phyloP scores from a whole-genome alignment of 1,140 invertebrate genomes.

The Pinna nobilis region DNA sequence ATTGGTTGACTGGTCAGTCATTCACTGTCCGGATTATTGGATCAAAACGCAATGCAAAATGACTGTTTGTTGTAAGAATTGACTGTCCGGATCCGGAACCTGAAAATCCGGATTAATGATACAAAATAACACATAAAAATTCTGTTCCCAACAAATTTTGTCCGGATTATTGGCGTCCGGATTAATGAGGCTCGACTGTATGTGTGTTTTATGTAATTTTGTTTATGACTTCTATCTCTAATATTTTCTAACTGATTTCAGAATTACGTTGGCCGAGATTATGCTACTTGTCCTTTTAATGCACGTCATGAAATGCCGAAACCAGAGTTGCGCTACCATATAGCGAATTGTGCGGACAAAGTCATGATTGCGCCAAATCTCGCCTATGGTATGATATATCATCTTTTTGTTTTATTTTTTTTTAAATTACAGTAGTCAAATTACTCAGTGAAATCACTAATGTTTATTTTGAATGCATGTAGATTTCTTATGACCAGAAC shows the following conservation, averaged over 20 bases:
- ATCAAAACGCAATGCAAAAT: too few species aligned
- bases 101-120: too few species aligned
- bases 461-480: too few species aligned
- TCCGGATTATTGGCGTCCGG: too few species aligned
- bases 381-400: conserved; percentile 40
- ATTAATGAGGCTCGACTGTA: background rate
- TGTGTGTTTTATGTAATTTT: background rate
- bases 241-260: conserved; percentile 25
- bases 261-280: conserved; percentile 53
- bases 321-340: conserved; percentile 60
- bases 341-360: conserved; percentile 57
- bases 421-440: background rate
- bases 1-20: too few species aligned
- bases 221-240: background rate
- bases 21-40: too few species aligned
- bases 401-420: background rate
- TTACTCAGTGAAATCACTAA: too few species aligned
- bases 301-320: conserved; percentile 60
- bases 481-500: too few species aligned
- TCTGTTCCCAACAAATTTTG: too few species aligned
- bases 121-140: too few species aligned
- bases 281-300: conserved; percentile 62
- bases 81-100: too few species aligned
- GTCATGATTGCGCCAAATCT: conserved; percentile 50
- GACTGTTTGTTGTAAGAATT: too few species aligned